Conservation (phyloP, 30 jellyfish, hydroid and myxozoan genomes). For the Cassiopea xamachana region DNA sequence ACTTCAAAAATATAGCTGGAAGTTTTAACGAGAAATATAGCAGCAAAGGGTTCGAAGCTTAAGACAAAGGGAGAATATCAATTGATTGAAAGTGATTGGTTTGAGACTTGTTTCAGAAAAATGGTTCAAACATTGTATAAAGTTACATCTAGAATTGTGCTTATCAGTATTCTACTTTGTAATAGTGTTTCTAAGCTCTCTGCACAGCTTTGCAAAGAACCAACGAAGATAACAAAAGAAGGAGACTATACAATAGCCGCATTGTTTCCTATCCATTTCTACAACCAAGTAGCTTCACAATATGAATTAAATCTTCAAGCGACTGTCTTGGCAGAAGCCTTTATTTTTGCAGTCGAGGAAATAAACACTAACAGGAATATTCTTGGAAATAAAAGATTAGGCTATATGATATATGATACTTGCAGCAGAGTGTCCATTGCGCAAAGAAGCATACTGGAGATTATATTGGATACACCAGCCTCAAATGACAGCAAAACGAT, state of each 20-base stretch:
- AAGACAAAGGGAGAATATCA: too few relatives aligned
- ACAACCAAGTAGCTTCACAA: conserved; percentile 24
- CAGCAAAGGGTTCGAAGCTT: too few relatives aligned
- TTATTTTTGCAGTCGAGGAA: conserved; percentile 75
- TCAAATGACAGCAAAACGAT: background rate
- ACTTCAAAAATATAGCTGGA: too few relatives aligned
- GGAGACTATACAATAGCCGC: conserved; percentile 89
- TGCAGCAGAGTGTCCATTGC: conserved; percentile 81
- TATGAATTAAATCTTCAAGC: conserved; percentile 69
- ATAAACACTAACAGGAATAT: conserved; percentile 41
- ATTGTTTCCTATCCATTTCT: conserved; percentile 85
- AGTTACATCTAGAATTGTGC: background rate
- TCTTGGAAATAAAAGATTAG: conserved; percentile 49
- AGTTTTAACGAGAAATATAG: too few relatives aligned
- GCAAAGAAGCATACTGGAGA: conserved; percentile 61
- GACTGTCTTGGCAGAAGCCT: conserved; percentile 75
- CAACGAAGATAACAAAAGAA: conserved; percentile 21
- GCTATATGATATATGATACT: conserved; percentile 73
- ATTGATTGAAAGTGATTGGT: too few relatives aligned
- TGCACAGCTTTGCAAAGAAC: conserved; percentile 10
- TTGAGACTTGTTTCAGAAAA: too few relatives aligned
- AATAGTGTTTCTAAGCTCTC: background rate
- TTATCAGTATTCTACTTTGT: background rate
- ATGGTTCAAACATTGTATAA: background rate
- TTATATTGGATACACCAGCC: conserved; percentile 15